Percentiles rank a stretch among this genome's conserved stretches.
Evolutionary conservation across 1,140 invertebrate species (phyloP).

Genomic region (Linepithema humile): DNA sequence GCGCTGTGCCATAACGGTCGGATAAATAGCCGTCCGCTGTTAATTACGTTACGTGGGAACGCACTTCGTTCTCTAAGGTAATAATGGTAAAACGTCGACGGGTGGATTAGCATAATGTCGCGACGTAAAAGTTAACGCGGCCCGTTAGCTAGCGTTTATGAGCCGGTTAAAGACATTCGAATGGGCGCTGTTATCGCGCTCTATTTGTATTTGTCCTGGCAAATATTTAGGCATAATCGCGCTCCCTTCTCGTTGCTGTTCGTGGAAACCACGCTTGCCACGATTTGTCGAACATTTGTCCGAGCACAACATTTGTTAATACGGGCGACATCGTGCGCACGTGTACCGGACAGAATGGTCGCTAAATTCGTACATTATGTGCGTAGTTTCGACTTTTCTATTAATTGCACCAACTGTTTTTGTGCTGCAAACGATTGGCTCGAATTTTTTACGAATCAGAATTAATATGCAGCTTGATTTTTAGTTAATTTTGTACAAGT

Average conservation of each 20-base stretch:
- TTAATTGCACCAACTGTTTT: not conserved
- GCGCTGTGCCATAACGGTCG: slow-evolving; percentile 29
- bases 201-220: slow-evolving; percentile 52
- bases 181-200: slow-evolving; percentile 31
- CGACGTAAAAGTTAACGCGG: slow-evolving; percentile 53
- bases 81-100: slow-evolving; percentile 32
- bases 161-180: slow-evolving; percentile 46
- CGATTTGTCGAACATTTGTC: not conserved
- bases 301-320: slow-evolving; percentile 42
- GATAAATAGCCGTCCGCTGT: slow-evolving; percentile 51
- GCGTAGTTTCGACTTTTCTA: not conserved
- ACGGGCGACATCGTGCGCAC: not conserved
- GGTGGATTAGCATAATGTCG: slow-evolving; percentile 49
- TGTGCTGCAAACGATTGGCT: not conserved
- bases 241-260: not conserved
- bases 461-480: not conserved
- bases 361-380: not conserved
- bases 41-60: slow-evolving; percentile 53
- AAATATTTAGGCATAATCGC: slow-evolving; percentile 53
- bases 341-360: not conserved
- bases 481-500: not conserved
- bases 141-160: slow-evolving; percentile 46
- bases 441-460: not conserved
- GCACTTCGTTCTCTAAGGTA: slow-evolving; percentile 40
- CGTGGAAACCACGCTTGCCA: not conserved